These are phyloP conservation scores for Crotalus adamanteus DNA, from an alignment of 2,797 vertebrate genomes.

Conservation along the genomic window DNA sequence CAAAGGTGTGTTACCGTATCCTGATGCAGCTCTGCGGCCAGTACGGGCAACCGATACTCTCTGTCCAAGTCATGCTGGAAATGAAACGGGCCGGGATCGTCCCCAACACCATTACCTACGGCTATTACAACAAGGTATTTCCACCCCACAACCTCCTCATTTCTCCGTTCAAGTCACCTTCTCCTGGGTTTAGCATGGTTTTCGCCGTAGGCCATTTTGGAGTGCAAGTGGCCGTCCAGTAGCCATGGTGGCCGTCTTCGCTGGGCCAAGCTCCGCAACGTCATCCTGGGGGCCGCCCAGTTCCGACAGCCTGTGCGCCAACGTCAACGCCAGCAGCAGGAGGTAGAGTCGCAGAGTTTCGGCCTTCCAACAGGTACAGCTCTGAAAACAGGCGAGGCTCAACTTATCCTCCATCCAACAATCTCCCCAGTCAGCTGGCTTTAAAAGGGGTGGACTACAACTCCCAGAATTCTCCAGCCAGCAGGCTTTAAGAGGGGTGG, in stretches of 20 bases:
- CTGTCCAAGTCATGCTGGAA: constrained; percentile 89
- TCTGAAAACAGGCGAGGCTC: not conserved
- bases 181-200: not conserved
- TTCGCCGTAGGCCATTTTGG: constrained; percentile 83
- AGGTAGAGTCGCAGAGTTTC: constrained; percentile 45
- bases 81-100: constrained; percentile 93
- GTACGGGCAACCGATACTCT: constrained; percentile 91
- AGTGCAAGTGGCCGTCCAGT: constrained; percentile 93
- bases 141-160: not conserved
- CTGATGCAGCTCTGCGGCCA: constrained; percentile 95
- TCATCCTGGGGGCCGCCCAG: constrained; percentile 87
- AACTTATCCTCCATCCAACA: not conserved
- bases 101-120: constrained; percentile 93
- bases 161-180: too few species aligned
- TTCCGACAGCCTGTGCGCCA: constrained; percentile 86
- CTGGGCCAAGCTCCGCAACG: constrained; percentile 93
- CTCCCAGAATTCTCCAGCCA: not conserved
- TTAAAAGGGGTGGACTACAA: not conserved
- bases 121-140: constrained; percentile 94
- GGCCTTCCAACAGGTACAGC: constrained; percentile 44
- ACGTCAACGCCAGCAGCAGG: constrained; percentile 67
- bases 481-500: not conserved
- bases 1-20: constrained; percentile 91
- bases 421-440: not conserved
- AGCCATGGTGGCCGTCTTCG: constrained; percentile 86